phyloP scores from a whole-genome alignment of 2,888 invertebrate genomes.

The Pterobdella sp. region DNA sequence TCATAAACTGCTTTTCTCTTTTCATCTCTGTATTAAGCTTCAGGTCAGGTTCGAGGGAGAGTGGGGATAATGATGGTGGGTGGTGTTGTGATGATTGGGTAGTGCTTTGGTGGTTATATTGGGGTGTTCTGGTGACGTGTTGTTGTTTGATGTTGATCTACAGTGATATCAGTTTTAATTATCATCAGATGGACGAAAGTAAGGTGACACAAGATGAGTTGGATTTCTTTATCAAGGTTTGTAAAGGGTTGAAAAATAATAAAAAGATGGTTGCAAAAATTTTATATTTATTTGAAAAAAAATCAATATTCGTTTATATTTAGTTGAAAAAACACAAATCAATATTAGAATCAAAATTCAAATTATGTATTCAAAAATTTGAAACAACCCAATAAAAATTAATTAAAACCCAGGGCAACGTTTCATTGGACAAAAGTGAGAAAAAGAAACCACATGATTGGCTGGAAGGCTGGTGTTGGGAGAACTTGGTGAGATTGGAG shows the following conservation, averaged over 20 bases:
- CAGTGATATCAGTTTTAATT: neutral
- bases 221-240: constrained; percentile 87
- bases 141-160: neutral
- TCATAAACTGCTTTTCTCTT: constrained; percentile 80
- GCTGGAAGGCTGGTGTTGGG: constrained; percentile 71
- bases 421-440: constrained; percentile 67
- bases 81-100: neutral
- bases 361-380: neutral
- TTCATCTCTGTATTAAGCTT: constrained; percentile 78
- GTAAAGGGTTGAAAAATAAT: too few relatives aligned
- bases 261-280: too few relatives aligned
- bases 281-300: neutral
- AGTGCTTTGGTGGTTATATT: neutral
- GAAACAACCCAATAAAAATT: too few relatives aligned
- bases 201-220: constrained; percentile 64
- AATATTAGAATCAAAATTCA: neutral
- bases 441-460: constrained; percentile 64
- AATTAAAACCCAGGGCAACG: constrained; percentile 54
- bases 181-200: constrained; percentile 59
- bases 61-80: neutral
- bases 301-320: neutral
- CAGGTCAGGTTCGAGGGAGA: constrained; percentile 41
- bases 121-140: neutral
- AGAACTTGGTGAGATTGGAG: constrained; percentile 68
- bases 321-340: neutral